Evolutionary conservation across 2,888 invertebrate genomes (phyloP).

Genomic region (Drosophila macrothrix): DNA sequence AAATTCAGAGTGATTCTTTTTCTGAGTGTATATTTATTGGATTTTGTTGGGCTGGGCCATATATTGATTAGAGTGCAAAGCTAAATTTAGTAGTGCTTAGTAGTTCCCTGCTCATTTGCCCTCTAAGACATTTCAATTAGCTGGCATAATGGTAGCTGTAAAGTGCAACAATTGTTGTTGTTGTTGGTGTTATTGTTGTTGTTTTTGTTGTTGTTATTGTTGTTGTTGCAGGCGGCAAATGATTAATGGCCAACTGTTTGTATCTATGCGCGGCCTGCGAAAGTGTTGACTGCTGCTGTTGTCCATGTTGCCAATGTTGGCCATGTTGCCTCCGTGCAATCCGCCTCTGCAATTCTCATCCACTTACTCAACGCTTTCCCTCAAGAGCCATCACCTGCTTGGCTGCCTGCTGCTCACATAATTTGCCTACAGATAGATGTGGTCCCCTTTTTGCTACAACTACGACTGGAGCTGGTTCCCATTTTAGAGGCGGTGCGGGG

Average conservation of each 20-base stretch:
- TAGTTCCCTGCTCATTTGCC: neutral
- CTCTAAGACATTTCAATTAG: conserved; percentile 77
- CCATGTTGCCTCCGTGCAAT: neutral
- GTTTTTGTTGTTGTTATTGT: neutral
- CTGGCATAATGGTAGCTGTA: conserved; percentile 65
- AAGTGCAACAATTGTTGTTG: conserved; percentile 46
- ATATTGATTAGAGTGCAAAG: neutral
- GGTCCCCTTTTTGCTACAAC: conserved; percentile 21
- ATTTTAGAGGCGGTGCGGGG: neutral
- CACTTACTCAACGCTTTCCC: conserved; percentile 17
- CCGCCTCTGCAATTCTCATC: conserved; percentile 16
- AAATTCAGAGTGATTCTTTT: neutral
- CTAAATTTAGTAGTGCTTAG: too few relatives aligned
- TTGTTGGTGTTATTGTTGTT: neutral
- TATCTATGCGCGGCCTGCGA: conserved; percentile 63
- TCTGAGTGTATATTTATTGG: neutral
- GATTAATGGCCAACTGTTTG: conserved; percentile 76
- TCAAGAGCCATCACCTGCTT: conserved; percentile 17
- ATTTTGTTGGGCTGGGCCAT: neutral
- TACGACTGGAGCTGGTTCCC: neutral
- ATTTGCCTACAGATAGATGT: conserved; percentile 56
- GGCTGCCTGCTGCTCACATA: conserved; percentile 40
- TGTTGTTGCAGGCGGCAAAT: conserved; percentile 54
- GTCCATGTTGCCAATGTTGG: conserved; percentile 17
- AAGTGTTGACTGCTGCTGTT: conserved; percentile 74